These are phyloP conservation scores for Tragelaphus buxtoni DNA, from an alignment of 2,113 vertebrate species.

Conservation along the genomic window DNA sequence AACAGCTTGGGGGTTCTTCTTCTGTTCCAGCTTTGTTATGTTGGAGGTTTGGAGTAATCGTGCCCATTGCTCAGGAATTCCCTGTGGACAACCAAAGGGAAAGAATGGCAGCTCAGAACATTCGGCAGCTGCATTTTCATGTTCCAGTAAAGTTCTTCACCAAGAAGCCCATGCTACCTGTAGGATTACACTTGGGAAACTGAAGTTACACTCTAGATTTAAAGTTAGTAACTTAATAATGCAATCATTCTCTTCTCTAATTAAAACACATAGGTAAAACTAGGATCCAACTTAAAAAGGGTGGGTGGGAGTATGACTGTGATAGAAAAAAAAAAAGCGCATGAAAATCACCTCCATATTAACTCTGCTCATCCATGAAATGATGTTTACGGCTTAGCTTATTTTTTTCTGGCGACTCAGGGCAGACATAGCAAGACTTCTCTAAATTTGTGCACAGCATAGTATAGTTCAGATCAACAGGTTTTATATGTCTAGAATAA, in stretches of 20 bases:
- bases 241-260: slow-evolving; percentile 81
- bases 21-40: slow-evolving; percentile 98
- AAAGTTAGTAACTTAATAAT: slow-evolving; percentile 77
- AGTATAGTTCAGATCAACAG: slow-evolving; percentile 63
- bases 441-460: slow-evolving; percentile 72
- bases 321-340: slow-evolving; percentile 79
- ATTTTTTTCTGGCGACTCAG: slow-evolving; percentile 78
- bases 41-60: slow-evolving; percentile 97
- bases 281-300: slow-evolving; percentile 80
- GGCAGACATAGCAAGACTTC: slow-evolving; percentile 78
- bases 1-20: slow-evolving; percentile 98
- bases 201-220: slow-evolving; percentile 75
- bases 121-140: neutral
- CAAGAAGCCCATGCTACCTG: slow-evolving; percentile 83
- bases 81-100: slow-evolving; percentile 81
- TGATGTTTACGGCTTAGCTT: slow-evolving; percentile 78
- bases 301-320: slow-evolving; percentile 80
- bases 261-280: slow-evolving; percentile 82
- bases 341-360: slow-evolving; percentile 82
- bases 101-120: slow-evolving; percentile 68
- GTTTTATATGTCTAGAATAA: slow-evolving; percentile 50
- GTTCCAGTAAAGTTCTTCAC: slow-evolving; percentile 76
- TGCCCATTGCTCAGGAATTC: slow-evolving; percentile 98
- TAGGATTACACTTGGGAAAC: slow-evolving; percentile 78
- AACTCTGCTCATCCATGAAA: slow-evolving; percentile 80